A percentile compares a stretch with the other conserved stretches of the same genome.
Evolutionary conservation across 2,888 invertebrate genomes (phyloP).

Genomic region (Labia minor): DNA sequence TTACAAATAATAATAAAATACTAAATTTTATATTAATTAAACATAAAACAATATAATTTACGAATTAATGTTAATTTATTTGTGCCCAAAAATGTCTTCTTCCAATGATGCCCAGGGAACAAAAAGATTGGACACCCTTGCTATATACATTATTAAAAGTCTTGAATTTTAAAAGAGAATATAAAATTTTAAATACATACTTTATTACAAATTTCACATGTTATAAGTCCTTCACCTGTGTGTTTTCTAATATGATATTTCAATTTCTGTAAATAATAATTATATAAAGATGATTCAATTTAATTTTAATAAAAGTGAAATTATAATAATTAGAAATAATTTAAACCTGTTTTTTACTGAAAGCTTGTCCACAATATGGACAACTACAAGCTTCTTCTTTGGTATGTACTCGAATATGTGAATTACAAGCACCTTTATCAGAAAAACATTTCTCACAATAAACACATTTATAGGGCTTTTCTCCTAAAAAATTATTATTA

Average conservation of each 20-base stretch:
- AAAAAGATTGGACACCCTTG: too few relatives aligned
- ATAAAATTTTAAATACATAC: too few relatives aligned
- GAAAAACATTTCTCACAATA: slow-evolving; percentile 30
- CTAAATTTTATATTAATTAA: too few relatives aligned
- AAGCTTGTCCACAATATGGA: slow-evolving; percentile 29
- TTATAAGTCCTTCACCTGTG: slow-evolving; percentile 30
- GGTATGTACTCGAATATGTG: slow-evolving; percentile 30
- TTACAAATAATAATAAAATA: too few relatives aligned
- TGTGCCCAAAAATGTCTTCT: too few relatives aligned
- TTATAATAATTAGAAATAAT: too few relatives aligned
- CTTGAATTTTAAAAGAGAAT: too few relatives aligned
- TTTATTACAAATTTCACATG: slow-evolving; percentile 29
- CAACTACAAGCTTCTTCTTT: slow-evolving; percentile 29
- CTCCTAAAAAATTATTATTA: slow-evolving; percentile 25
- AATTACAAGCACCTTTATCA: slow-evolving; percentile 31
- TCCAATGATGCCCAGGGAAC: too few relatives aligned
- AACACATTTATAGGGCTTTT: slow-evolving; percentile 30
- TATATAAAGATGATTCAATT: background rate
- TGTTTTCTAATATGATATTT: slow-evolving; percentile 31
- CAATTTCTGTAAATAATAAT: slow-evolving; percentile 28
- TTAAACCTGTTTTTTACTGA: slow-evolving; percentile 29
- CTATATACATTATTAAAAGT: too few relatives aligned
- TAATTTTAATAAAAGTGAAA: background rate
- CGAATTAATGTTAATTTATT: too few relatives aligned
- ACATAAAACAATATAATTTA: too few relatives aligned